Evolutionary conservation across 2,888 invertebrate genomes (phyloP), one percentile per base, ranked within the genome.

Genomic region (Apomyelois bistriatella): DNA sequence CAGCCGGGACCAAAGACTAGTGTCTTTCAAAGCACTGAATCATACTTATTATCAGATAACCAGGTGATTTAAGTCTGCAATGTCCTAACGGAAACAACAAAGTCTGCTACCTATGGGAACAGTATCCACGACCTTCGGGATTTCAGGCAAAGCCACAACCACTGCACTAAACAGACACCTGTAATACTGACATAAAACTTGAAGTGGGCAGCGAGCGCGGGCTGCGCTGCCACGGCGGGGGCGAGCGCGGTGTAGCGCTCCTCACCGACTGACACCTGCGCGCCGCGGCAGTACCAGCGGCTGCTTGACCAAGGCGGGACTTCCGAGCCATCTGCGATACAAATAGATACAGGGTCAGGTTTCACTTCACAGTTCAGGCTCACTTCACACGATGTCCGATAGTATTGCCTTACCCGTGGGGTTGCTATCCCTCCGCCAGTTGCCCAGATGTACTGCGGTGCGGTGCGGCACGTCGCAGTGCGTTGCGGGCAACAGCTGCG

Each of bases 391-490:
- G n/a, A n/a, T n/a, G n/a, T n/a, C n/a, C n/a, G n/a, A n/a, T n/a
- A n/a, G n/a, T n/a, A n/a, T n/a, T n/a, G n/a, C 22, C 17, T 38
- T 28, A 57, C 65, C 67, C 51, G 50, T 13, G 17, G 37, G 40
- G 0, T 43, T 17, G 9, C 13, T 46, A 30, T 70, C 65, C 0
- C 38, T 50, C 1, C 91, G 94, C 79, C 97, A 97, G 54, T 92
- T 90, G 3, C 98, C 98, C 47, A 99, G 92, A 84, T 99, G 99
- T 47, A 96, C 83, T 0, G 98, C 95, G 55, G 97, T 95, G 67
- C 97, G 92, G 80, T 99, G 99, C 57, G 98, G 90, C 35, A 96
- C 94, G 88, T 99, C 98, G 72, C 97, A 95, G 76, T 97, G 96
- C 59, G 92, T 81, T 0, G 93, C 91, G 0, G 92, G 87, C 53